These are phyloP conservation scores for Agriopis marginaria DNA, from an alignment of 2,888 invertebrate species.

Conservation along the genomic window DNA sequence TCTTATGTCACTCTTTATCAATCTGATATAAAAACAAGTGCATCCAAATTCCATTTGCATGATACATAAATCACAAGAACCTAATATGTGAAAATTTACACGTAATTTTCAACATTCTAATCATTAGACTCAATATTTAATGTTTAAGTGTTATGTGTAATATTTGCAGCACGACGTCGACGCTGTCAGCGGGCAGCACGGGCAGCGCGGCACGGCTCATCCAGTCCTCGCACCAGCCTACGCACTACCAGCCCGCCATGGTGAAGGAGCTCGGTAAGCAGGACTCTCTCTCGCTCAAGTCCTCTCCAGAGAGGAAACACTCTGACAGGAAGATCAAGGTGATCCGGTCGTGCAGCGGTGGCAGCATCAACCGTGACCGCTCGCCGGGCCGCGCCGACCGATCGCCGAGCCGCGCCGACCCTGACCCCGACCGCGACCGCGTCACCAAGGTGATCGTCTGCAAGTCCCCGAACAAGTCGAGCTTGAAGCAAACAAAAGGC, in stretches of 20 bases:
- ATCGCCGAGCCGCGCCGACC: slow-evolving; percentile 71
- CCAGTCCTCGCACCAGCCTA: slow-evolving; percentile 97
- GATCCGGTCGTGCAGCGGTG: slow-evolving; percentile 85
- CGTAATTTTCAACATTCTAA: neutral
- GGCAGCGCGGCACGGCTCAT: slow-evolving; percentile 97
- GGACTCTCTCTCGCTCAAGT: slow-evolving; percentile 83
- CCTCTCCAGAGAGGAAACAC: slow-evolving; percentile 77
- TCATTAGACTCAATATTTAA: neutral
- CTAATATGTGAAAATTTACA: neutral
- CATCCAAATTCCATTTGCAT: neutral
- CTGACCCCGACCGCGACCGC: slow-evolving; percentile 76
- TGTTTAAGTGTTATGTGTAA: neutral
- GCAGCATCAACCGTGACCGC: slow-evolving; percentile 78
- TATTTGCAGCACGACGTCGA: slow-evolving; percentile 94
- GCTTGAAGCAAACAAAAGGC: slow-evolving; percentile 73
- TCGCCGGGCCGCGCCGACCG: slow-evolving; percentile 77
- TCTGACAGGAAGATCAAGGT: slow-evolving; percentile 78
- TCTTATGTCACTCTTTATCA: neutral
- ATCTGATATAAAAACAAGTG: neutral
- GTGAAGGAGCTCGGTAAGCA: slow-evolving; percentile 96
- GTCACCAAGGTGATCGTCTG: slow-evolving; percentile 83
- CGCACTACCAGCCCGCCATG: slow-evolving; percentile 95
- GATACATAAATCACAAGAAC: neutral
- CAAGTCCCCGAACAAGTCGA: slow-evolving; percentile 83
- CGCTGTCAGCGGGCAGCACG: slow-evolving; percentile 96